Evolutionary conservation across 1,140 invertebrate species (phyloP), one percentile per base, ranked within the genome.

Genomic region (Diploscapter pachys): DNA sequence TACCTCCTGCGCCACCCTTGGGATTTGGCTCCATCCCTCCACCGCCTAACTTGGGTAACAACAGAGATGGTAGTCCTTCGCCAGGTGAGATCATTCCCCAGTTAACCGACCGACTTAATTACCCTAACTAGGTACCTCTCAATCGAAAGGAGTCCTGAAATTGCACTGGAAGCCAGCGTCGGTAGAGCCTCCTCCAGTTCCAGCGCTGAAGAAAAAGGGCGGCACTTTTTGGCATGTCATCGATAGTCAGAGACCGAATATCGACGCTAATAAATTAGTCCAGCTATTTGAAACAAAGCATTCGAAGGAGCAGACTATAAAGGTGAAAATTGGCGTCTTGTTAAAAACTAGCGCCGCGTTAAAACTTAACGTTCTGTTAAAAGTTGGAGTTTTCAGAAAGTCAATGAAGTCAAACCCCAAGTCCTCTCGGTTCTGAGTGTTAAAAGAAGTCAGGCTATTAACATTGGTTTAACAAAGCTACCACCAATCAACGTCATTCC

Each of bases 401-500:
- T 93, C 94, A 87, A 93, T 92, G 86, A 96, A 66, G 61, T 80
- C 86, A 97, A 92, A 62, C 80, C 81, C 84, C 93, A 95, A 86
- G 93, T 95, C 87, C 91, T 98, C 71, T 93, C 96, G 62, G 95
- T 99, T 51, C 88, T 99, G 85, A 95, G 98, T 87, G 91, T 94
- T 49, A 99, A 99, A 86, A 89, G 97, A 78, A 99, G 96, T 3
- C 98, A 99, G 87, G 95, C 95, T 8, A 99, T 99, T 80, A 99
- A 99, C 86, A 99, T 99, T 82, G 95, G 95, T n/a, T 93, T 99
- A 91, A 99, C 96, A 6, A 98, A 98, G 86, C 88, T 99, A 78
- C 96, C 97, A 50, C 95, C 95, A 4, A 93, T 95, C 3, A 84
- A 88, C 54, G 94, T 95, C 3, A 99, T 99, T 75, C 98, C 98